Conservation (phyloP, 2,888 invertebrate species). For the Leptinotarsa juncta region DNA sequence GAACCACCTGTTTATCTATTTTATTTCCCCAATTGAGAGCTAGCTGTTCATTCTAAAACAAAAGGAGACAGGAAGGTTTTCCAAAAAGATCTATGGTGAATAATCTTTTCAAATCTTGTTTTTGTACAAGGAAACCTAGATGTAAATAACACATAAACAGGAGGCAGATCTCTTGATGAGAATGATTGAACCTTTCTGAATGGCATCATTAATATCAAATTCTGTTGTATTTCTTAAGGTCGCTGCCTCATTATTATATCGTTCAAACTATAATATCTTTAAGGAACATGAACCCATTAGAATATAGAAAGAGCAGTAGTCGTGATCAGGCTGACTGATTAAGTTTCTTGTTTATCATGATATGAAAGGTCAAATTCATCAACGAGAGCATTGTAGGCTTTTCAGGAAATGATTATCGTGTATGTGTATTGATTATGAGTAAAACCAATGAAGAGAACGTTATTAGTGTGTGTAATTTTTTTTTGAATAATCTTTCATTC, state of each 20-base stretch:
- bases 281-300: conserved; percentile 14
- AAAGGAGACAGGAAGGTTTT: no score
- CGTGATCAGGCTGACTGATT: background rate
- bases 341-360: conserved; percentile 9
- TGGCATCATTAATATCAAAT: conserved; percentile 10
- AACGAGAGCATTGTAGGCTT: conserved; percentile 6
- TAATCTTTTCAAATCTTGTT: no score
- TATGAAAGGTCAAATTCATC: conserved; percentile 14
- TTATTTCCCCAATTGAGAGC: no score
- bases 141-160: no score
- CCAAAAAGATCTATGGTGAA: no score
- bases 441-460: background rate
- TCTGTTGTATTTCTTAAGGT: conserved; percentile 8
- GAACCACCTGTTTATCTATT: no score
- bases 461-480: no score
- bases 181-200: background rate
- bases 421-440: background rate
- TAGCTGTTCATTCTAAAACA: no score
- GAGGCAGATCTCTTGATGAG: background rate
- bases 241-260: conserved; percentile 17
- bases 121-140: no score
- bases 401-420: conserved; percentile 2
- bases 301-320: conserved; percentile 8
- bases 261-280: conserved; percentile 7
- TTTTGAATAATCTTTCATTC: no score